These are phyloP conservation scores for Eremobia ochroleuca DNA, from an alignment of 2,888 invertebrate genomes.

Conservation along the genomic window DNA sequence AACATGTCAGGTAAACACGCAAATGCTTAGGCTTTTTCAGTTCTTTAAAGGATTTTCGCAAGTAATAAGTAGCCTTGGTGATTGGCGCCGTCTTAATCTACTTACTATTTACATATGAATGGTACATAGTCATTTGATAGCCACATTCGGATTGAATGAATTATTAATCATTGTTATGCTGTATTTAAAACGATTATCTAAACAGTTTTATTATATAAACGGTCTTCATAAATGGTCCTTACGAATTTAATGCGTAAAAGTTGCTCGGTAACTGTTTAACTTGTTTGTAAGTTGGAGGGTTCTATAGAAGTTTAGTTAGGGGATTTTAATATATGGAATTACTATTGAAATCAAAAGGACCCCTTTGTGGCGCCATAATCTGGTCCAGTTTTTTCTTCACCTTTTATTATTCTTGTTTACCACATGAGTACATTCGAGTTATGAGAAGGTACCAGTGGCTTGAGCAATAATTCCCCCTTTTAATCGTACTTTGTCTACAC, in stretches of 20 bases:
- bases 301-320: conserved; percentile 53
- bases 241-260: conserved; percentile 45
- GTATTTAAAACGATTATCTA: conserved; percentile 12
- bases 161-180: conserved; percentile 21
- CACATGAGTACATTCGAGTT: conserved; percentile 74
- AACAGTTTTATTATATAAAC: too few species aligned
- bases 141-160: neutral
- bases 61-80: neutral
- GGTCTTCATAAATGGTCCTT: conserved; percentile 26
- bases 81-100: neutral
- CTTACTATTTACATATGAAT: neutral
- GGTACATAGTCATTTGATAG: conserved; percentile 5
- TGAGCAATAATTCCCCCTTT: conserved; percentile 77
- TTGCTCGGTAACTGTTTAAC: conserved; percentile 68
- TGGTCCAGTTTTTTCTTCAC: conserved; percentile 83
- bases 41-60: neutral
- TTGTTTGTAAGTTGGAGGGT: conserved; percentile 65
- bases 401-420: conserved; percentile 83
- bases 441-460: conserved; percentile 73
- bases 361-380: conserved; percentile 80
- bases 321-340: conserved; percentile 64
- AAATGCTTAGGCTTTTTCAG: conserved; percentile 13
- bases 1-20: conserved; percentile 7
- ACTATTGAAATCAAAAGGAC: conserved; percentile 71
- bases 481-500: conserved; percentile 78